A percentile compares a stretch with the other conserved stretches of the same genome.
Conservation (phyloP, 2,113 vertebrate genomes). For the Halichoerus grypus region DNA sequence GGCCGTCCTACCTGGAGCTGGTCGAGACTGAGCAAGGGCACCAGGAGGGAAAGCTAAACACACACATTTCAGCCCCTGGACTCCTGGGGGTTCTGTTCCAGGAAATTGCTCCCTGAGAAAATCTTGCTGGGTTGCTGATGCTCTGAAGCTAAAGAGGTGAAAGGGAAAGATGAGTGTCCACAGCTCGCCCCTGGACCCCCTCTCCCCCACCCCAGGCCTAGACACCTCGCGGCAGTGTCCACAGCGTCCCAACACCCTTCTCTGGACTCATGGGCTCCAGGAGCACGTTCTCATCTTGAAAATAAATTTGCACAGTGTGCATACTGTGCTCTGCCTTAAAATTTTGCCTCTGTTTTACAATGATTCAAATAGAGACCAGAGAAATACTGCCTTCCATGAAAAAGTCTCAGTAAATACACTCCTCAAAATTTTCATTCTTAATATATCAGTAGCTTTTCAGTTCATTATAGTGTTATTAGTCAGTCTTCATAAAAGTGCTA, state of each 20-base stretch:
- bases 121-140: accelerated
- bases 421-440: slow-evolving; percentile 85
- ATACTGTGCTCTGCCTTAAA: neutral
- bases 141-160: neutral
- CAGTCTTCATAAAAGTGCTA: slow-evolving; percentile 96
- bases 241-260: accelerated
- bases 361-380: slow-evolving; percentile 59
- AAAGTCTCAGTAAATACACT: slow-evolving; percentile 83
- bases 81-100: neutral
- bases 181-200: neutral
- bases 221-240: accelerated
- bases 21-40: accelerated
- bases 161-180: accelerated
- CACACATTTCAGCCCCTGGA: accelerated
- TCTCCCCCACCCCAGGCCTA: accelerated
- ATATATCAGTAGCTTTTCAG: slow-evolving; percentile 85
- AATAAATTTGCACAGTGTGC: neutral
- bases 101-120: neutral
- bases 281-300: neutral
- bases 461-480: slow-evolving; percentile 92
- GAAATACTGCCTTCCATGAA: slow-evolving; percentile 64
- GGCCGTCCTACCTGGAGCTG: neutral
- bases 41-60: accelerated
- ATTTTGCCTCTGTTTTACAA: slow-evolving; percentile 34
- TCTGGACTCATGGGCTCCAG: neutral